Evolutionary conservation across 2,797 vertebrate species (phyloP).

Genomic region (Lacerta agilis): DNA sequence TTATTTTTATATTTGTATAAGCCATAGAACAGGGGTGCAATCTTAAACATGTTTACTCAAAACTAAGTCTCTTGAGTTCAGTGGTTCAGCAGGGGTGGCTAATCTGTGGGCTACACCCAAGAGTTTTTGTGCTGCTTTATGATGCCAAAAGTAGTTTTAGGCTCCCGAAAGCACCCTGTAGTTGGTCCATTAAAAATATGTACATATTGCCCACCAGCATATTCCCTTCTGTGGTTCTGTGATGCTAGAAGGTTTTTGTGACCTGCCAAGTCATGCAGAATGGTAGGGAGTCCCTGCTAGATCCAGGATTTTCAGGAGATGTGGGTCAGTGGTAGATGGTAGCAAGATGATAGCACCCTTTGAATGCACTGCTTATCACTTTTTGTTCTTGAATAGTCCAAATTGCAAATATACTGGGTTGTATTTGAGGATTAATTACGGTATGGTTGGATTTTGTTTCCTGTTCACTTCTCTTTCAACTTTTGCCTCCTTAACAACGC

Average conservation of each 20-base stretch:
- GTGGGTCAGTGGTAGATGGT: background rate
- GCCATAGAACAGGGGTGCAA: background rate
- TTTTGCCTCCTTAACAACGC: conserved; percentile 19
- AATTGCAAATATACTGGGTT: background rate
- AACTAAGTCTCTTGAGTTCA: no score
- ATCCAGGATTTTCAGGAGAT: background rate
- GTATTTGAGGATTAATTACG: background rate
- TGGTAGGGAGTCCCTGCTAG: background rate
- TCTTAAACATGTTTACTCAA: no score
- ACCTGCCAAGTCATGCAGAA: background rate
- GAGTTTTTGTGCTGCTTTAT: no score
- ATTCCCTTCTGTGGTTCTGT: no score
- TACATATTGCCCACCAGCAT: no score
- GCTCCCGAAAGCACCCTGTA: no score
- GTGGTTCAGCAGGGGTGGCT: no score
- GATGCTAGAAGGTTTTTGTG: no score
- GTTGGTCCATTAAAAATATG: no score
- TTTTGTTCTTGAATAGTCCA: background rate
- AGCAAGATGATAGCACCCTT: background rate
- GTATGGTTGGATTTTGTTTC: background rate
- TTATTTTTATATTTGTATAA: no score
- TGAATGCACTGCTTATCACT: background rate
- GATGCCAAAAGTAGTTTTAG: no score
- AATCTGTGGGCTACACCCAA: no score
- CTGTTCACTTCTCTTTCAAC: background rate